phyloP scores from a whole-genome alignment of 2,888 invertebrate genomes.

The Cheilosia urbana region DNA sequence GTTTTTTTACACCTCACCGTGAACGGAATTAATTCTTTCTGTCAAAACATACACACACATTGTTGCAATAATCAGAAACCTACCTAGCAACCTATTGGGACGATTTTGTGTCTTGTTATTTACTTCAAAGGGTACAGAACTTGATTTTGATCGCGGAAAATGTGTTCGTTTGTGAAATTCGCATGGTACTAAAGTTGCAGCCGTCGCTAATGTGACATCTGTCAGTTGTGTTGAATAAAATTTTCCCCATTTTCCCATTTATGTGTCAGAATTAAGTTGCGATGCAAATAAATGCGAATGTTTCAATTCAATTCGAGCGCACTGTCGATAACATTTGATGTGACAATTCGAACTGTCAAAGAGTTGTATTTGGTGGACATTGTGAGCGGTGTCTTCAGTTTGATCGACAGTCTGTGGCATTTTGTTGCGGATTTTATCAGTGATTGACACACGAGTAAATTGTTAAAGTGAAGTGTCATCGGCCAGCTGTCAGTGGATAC shows the following conservation, averaged over 20 bases:
- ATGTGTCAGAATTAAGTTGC: constrained; percentile 41
- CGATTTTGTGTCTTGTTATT: constrained; percentile 3
- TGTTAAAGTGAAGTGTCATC: not conserved
- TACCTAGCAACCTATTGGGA: constrained; percentile 6
- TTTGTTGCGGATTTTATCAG: constrained; percentile 54
- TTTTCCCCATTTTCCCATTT: constrained; percentile 1
- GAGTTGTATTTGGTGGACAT: constrained; percentile 61
- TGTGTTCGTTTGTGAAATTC: constrained; percentile 55
- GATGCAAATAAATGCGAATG: constrained; percentile 67
- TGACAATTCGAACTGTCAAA: constrained; percentile 71
- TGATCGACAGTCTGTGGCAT: constrained; percentile 57
- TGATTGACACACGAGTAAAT: constrained; percentile 37
- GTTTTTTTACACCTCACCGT: constrained; percentile 24
- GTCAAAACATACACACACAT: constrained; percentile 37
- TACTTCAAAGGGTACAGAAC: constrained; percentile 37
- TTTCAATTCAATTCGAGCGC: constrained; percentile 69
- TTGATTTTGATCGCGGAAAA: not conserved
- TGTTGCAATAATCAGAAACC: constrained; percentile 22
- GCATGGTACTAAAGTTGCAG: not conserved
- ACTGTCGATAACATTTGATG: constrained; percentile 68
- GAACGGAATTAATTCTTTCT: constrained; percentile 58
- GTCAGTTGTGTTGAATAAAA: constrained; percentile 34
- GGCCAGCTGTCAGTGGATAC: not conserved
- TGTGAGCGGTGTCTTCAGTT: constrained; percentile 53
- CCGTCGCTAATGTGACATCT: constrained; percentile 67